Base-by-base conservation (phyloP, 2,113 vertebrate species). In the Boulengeromyrus knoepffleri region DNA sequence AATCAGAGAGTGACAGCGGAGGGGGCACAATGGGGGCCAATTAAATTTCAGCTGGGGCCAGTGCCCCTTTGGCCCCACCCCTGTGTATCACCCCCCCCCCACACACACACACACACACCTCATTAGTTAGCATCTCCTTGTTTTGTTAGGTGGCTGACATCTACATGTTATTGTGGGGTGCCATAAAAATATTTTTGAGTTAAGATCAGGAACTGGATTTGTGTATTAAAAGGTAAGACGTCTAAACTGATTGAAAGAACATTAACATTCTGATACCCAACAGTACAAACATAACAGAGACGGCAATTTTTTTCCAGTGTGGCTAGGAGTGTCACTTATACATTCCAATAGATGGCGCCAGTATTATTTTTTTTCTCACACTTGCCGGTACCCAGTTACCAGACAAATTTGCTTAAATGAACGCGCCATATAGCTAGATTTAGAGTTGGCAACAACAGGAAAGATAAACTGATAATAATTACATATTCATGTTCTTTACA, bases 321-420 rank as follows among this genome's bases (percentile, higher is more conserved):
- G 8, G 5, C 12, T 85, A 5, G 2, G 49, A 87, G 5, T 36
- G 15, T 31, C 5, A 36, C 47, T 36, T n/a, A 39, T 27, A 36
- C 0, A 24, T 58, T 56, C 87, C 87, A 88, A 56, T 58, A 88
- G 86, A 88, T 88, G 86, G 86, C 86, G 52, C 86, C 86, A 56
- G 46, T 36, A 88, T 56, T 31, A 56, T 36, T 83, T 21, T 39
- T 39, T 83, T 85, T 49, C 9, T 27, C 84, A 47, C 39, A 31
- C 49, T 47, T 47, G 19, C 5, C 24, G 24, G 15, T 83, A 39
- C 47, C 85, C n/a, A 17, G 9, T 27, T 86, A 52, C 3, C 58
- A 42, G 4, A 88, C 52, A 56, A 50, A 58, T 88, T 7, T 53
- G 27, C 45, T 24, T 46, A 74, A 21, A 42, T 47, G 17, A 85